Conservation (phyloP, 2,113 vertebrate genomes). For the Hyperopisus bebe region DNA sequence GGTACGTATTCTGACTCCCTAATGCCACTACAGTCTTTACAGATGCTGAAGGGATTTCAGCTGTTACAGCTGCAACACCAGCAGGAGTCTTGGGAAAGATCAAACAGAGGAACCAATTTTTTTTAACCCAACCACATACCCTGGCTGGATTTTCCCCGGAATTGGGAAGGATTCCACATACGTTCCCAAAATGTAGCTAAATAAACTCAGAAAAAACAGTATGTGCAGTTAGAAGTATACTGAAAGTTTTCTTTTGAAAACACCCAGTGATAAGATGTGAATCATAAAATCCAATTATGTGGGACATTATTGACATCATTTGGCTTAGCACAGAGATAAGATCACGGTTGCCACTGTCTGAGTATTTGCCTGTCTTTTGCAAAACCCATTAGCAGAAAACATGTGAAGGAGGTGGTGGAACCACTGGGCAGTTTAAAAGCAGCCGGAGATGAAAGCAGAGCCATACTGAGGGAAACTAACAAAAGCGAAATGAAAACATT, state of each 20-base stretch:
- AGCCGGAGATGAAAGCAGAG: background rate
- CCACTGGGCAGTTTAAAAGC: background rate
- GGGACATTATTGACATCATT: background rate
- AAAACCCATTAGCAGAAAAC: background rate
- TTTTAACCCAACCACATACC: background rate
- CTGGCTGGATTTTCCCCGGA: background rate
- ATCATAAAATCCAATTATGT: background rate
- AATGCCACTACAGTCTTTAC: background rate
- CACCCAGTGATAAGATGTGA: background rate
- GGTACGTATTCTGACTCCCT: background rate
- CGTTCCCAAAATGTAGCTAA: background rate
- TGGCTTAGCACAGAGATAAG: background rate
- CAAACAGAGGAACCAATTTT: background rate
- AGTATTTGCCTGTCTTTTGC: background rate
- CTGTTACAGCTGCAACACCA: background rate
- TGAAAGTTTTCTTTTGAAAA: background rate
- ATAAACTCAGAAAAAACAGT: background rate
- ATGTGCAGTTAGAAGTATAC: background rate
- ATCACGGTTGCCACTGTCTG: background rate
- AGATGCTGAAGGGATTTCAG: background rate
- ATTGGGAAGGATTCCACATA: background rate
- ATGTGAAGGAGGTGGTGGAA: background rate
- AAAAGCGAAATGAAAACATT: background rate
- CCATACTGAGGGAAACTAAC: background rate
- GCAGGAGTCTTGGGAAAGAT: background rate